phyloP scores from a whole-genome alignment of 2,113 vertebrate genomes.

The Apteryx owenii region DNA sequence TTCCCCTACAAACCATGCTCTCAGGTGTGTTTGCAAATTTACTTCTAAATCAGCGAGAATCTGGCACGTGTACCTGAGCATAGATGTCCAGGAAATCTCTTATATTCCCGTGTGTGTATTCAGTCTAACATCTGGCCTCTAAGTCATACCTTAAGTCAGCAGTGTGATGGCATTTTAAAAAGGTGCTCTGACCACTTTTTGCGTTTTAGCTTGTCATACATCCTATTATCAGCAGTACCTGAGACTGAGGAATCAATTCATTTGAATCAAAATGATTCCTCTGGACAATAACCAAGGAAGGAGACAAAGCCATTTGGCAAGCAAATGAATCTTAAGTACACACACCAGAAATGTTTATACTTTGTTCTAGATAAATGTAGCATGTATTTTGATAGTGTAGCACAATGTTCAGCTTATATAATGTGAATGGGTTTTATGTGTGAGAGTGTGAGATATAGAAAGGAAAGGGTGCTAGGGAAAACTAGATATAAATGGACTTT shows the following conservation, averaged over 20 bases:
- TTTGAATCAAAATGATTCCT: conserved; percentile 50
- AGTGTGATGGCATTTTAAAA: not conserved
- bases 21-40: not conserved
- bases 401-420: conserved; percentile 10
- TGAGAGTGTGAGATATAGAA: not conserved
- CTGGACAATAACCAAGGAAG: conserved; percentile 45
- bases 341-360: conserved; percentile 59
- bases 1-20: not conserved
- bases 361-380: conserved; percentile 52
- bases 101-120: not conserved
- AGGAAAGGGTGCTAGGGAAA: not conserved
- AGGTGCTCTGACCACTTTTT: conserved; percentile 41
- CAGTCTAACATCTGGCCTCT: not conserved
- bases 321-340: conserved; percentile 61
- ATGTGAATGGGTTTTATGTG: not conserved
- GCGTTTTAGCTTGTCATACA: conserved; percentile 44
- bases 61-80: not conserved
- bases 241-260: conserved; percentile 41
- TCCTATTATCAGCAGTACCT: conserved; percentile 48
- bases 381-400: conserved; percentile 39
- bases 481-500: not conserved
- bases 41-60: not conserved
- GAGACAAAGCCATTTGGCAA: conserved; percentile 57
- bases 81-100: not conserved
- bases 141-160: not conserved